A percentile compares a stretch with the other conserved stretches of the same genome.
These are phyloP conservation scores for Falco concolor DNA, from an alignment of 2,797 vertebrate species.

Conservation along the genomic window DNA sequence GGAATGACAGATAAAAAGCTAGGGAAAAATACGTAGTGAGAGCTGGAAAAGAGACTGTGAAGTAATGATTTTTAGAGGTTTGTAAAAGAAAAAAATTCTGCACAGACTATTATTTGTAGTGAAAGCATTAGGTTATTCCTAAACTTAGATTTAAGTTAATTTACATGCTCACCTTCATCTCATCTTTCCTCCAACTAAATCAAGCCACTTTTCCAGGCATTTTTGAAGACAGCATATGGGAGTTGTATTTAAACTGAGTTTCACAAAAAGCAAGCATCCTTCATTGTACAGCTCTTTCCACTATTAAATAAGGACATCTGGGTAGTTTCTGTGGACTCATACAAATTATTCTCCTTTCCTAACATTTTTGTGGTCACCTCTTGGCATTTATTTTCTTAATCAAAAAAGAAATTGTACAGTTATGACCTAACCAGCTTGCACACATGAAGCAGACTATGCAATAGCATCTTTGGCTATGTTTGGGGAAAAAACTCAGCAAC, in stretches of 20 bases:
- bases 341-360: not conserved
- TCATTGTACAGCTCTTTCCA: not conserved
- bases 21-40: not conserved
- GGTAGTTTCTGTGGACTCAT: not conserved
- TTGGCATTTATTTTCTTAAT: not conserved
- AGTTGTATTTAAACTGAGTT: not conserved
- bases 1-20: not conserved
- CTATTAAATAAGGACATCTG: not conserved
- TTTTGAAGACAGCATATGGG: not conserved
- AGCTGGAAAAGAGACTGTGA: not conserved
- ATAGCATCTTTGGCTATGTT: not conserved
- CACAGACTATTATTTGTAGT: not conserved
- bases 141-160: not conserved
- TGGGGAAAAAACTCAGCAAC: not conserved
- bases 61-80: not conserved
- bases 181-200: not conserved
- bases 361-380: not conserved
- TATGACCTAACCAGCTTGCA: not conserved
- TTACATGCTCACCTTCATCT: not conserved
- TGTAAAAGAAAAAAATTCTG: not conserved
- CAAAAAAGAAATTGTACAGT: not conserved
- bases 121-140: not conserved
- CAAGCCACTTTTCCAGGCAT: not conserved
- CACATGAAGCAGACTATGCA: not conserved
- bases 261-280: not conserved